These are phyloP conservation scores for Urocyon cinereoargenteus DNA, from an alignment of 2,797 vertebrate genomes.

Conservation along the genomic window DNA sequence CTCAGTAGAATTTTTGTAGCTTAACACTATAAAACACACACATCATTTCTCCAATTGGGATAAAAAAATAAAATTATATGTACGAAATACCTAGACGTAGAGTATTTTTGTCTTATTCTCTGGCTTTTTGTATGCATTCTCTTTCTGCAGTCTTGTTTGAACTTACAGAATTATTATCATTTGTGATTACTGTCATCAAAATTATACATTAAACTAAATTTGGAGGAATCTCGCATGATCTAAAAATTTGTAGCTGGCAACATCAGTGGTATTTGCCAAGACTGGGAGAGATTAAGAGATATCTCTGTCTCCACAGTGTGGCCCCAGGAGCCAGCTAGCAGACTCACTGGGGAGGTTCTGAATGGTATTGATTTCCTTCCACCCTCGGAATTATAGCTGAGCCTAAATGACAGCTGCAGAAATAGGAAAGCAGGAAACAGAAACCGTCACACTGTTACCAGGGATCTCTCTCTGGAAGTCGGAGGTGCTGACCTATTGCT, in stretches of 20 bases:
- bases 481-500: neutral
- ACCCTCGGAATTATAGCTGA: neutral
- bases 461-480: neutral
- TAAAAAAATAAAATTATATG: neutral
- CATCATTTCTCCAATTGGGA: neutral
- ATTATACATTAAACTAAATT: neutral
- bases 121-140: accelerated
- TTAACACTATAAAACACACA: neutral
- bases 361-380: neutral
- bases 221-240: neutral
- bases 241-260: neutral
- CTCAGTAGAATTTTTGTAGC: neutral
- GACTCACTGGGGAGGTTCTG: neutral
- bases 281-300: neutral
- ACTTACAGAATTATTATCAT: neutral
- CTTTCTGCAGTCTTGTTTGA: neutral
- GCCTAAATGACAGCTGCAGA: neutral
- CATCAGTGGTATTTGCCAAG: neutral
- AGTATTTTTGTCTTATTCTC: neutral
- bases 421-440: neutral
- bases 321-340: neutral
- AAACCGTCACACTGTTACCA: neutral
- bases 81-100: neutral
- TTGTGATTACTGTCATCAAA: neutral
- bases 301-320: neutral